Conservation (phyloP, 2,888 invertebrate species). For the Keiferia lycopersicella region DNA sequence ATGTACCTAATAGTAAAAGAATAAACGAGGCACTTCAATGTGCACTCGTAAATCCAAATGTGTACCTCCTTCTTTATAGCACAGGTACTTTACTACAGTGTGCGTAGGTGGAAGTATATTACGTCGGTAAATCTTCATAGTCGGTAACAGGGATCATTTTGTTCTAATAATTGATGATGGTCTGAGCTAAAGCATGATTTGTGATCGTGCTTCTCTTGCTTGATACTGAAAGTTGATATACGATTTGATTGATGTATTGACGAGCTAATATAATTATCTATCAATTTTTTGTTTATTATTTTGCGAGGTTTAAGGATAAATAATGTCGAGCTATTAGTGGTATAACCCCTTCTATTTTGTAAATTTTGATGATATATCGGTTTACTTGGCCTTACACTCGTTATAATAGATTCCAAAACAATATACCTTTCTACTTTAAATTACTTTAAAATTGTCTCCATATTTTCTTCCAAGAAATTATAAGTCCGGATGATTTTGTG, state of each 20-base stretch:
- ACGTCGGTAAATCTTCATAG: not conserved
- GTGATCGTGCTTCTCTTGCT: not conserved
- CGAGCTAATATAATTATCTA: not conserved
- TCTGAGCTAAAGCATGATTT: constrained; percentile 27
- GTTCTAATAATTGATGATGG: constrained; percentile 32
- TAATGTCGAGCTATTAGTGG: too few species aligned
- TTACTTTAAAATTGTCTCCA: too few species aligned
- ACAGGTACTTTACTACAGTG: not conserved
- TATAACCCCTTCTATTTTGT: too few species aligned
- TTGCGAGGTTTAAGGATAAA: too few species aligned
- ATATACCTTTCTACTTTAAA: too few species aligned
- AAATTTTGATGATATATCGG: too few species aligned
- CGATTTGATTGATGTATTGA: not conserved
- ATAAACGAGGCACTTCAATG: not conserved
- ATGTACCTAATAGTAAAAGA: not conserved
- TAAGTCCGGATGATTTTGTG: too few species aligned
- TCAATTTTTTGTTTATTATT: too few species aligned
- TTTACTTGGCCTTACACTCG: too few species aligned
- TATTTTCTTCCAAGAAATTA: too few species aligned
- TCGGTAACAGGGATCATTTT: constrained; percentile 26
- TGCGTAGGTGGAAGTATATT: constrained; percentile 9
- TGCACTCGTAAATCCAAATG: not conserved
- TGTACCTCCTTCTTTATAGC: not conserved
- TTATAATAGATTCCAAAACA: too few species aligned
- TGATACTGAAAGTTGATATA: not conserved